phyloP scores from a whole-genome alignment of 1,140 invertebrate genomes.

The Charaxes varanes region DNA sequence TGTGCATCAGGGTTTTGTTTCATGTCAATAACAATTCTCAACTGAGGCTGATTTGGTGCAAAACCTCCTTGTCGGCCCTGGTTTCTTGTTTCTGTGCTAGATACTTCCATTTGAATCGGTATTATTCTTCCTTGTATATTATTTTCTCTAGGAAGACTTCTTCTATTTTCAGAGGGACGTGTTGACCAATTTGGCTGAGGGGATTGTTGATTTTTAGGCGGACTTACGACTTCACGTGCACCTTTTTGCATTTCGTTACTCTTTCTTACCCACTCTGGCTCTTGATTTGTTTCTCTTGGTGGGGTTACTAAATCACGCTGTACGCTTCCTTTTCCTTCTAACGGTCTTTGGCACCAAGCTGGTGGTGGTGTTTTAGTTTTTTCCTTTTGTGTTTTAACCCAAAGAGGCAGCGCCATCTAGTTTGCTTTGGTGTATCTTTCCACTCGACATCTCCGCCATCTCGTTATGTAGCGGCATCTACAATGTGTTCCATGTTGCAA shows the following conservation, averaged over 20 bases:
- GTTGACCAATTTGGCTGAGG: conserved; percentile 64
- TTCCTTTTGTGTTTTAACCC: conserved; percentile 66
- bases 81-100: conserved; percentile 48
- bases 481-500: too few species aligned
- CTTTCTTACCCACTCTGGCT: conserved; percentile 62
- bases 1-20: conserved; percentile 42
- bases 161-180: conserved; percentile 60
- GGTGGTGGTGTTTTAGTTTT: conserved; percentile 69
- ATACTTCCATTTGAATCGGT: conserved; percentile 70
- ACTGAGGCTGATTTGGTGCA: conserved; percentile 58
- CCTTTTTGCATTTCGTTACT: conserved; percentile 59
- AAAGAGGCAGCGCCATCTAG: conserved; percentile 62
- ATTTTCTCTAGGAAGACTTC: conserved; percentile 58
- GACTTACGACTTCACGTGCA: conserved; percentile 50
- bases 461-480: too few species aligned
- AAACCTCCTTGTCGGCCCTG: conserved; percentile 39
- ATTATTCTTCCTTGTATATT: conserved; percentile 45
- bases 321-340: conserved; percentile 51
- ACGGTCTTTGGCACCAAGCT: conserved; percentile 61
- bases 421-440: too few species aligned
- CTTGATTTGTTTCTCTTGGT: conserved; percentile 51
- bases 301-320: conserved; percentile 54
- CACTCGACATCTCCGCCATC: too few species aligned
- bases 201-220: conserved; percentile 55
- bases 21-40: conserved; percentile 68